A percentile compares a stretch with the other conserved stretches of the same genome.
These are phyloP conservation scores for Alsophila aescularia DNA, from an alignment of 2,888 invertebrate genomes.

Conservation along the genomic window DNA sequence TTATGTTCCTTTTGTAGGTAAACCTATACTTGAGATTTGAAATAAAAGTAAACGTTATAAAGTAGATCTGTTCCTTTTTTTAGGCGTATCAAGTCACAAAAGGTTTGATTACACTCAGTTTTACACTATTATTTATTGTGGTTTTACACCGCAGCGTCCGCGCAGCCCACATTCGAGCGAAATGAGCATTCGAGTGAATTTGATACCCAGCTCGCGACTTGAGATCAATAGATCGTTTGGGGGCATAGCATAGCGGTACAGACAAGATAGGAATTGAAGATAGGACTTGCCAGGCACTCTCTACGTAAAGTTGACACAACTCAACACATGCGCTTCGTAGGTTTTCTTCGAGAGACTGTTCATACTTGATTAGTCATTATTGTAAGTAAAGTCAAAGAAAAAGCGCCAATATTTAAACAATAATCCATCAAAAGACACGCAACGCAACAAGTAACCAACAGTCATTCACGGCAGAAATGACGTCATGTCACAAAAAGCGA, in stretches of 20 bases:
- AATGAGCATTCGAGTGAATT: constrained; percentile 38
- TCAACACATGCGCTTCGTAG: neutral
- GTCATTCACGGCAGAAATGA: constrained; percentile 15
- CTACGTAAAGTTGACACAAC: neutral
- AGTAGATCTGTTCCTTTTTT: constrained; percentile 12
- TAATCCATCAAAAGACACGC: constrained; percentile 14
- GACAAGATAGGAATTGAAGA: constrained; percentile 16
- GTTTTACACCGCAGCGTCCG: too few relatives aligned
- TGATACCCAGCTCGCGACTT: constrained; percentile 43
- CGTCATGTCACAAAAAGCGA: constrained; percentile 27
- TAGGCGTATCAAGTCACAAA: constrained; percentile 23
- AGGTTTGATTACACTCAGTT: constrained; percentile 43
- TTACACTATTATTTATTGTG: too few relatives aligned
- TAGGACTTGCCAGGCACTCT: constrained; percentile 8
- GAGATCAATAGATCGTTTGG: constrained; percentile 43
- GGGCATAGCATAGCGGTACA: constrained; percentile 43
- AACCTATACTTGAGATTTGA: neutral
- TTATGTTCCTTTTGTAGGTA: too few relatives aligned
- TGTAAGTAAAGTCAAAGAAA: too few relatives aligned
- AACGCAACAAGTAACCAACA: constrained; percentile 7
- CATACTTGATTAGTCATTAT: too few relatives aligned
- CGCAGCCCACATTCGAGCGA: constrained; percentile 35
- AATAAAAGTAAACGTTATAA: constrained; percentile 4
- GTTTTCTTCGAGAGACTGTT: constrained; percentile 5
- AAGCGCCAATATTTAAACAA: constrained; percentile 4